These are phyloP conservation scores for Botrylloides violaceus DNA, from an alignment of 23 tunicate species.

Conservation along the genomic window DNA sequence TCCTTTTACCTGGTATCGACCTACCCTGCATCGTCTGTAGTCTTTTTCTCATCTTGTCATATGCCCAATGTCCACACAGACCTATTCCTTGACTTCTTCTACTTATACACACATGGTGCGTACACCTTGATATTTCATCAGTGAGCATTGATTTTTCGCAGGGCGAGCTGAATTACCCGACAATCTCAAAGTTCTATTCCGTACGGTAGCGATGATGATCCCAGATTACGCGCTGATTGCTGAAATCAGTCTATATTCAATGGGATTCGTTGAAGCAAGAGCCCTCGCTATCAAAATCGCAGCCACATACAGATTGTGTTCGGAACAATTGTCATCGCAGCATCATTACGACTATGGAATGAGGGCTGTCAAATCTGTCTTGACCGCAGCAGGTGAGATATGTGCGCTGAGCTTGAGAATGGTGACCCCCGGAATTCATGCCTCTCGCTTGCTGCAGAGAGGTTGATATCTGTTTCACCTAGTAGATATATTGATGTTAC, in stretches of 20 bases:
- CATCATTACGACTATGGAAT: constrained; percentile 97
- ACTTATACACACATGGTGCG: too few species aligned
- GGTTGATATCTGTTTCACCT: too few species aligned
- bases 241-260: constrained; percentile 94
- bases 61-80: too few species aligned
- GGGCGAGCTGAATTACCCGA: constrained; percentile 97
- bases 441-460: too few species aligned
- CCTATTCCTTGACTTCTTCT: too few species aligned
- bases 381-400: constrained; percentile 90
- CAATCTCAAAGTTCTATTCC: constrained; percentile 91
- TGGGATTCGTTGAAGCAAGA: constrained; percentile 91
- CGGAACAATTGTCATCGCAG: constrained; percentile 97
- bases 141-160: too few species aligned
- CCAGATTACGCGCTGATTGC: constrained; percentile 99
- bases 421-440: too few species aligned
- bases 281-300: constrained; percentile 92
- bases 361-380: constrained; percentile 97
- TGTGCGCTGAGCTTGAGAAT: neutral
- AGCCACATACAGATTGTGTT: constrained; percentile 93
- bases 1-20: too few species aligned
- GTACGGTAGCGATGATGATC: constrained; percentile 99
- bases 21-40: too few species aligned
- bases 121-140: too few species aligned
- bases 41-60: too few species aligned
- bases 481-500: too few species aligned